A percentile compares a stretch with the other conserved stretches of the same genome.
Evolutionary conservation across 2,888 invertebrate genomes (phyloP).

Genomic region (Amphipyra berbera): DNA sequence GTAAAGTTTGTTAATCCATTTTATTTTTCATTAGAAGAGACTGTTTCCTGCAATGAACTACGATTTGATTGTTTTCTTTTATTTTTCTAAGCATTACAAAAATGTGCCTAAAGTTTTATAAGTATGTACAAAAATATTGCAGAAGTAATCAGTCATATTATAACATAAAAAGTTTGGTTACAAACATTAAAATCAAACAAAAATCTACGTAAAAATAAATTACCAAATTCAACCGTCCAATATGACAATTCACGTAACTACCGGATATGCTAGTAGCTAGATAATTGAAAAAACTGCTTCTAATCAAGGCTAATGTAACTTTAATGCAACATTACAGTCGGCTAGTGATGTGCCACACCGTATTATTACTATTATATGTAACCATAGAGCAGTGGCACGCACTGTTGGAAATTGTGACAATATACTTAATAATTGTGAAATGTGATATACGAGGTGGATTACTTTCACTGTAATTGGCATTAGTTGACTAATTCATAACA

Average conservation of each 20-base stretch:
- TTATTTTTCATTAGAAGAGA: no score
- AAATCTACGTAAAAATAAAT: not conserved
- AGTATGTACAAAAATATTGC: no score
- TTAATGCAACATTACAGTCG: slow-evolving; percentile 34
- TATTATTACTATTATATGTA: slow-evolving; percentile 30
- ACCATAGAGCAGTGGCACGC: slow-evolving; percentile 10
- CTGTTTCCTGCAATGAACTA: no score
- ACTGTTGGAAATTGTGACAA: slow-evolving; percentile 11
- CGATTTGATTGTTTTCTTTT: no score
- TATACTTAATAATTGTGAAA: slow-evolving; percentile 1
- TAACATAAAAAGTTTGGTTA: no score
- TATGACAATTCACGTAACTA: slow-evolving; percentile 1
- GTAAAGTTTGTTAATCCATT: no score
- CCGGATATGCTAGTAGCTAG: slow-evolving; percentile 25
- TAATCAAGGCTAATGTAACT: slow-evolving; percentile 42
- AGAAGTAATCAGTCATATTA: no score
- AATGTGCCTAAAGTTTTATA: no score
- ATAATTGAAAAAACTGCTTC: slow-evolving; percentile 28
- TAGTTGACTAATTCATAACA: no score
- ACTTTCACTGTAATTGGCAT: no score
- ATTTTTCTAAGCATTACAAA: no score
- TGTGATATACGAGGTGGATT: not conserved
- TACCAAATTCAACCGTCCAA: not conserved
- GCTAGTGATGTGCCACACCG: slow-evolving; percentile 31
- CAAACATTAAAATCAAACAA: not conserved